phyloP scores from a whole-genome alignment of 1,140 invertebrate genomes.

The Chironomus striatipennis region DNA sequence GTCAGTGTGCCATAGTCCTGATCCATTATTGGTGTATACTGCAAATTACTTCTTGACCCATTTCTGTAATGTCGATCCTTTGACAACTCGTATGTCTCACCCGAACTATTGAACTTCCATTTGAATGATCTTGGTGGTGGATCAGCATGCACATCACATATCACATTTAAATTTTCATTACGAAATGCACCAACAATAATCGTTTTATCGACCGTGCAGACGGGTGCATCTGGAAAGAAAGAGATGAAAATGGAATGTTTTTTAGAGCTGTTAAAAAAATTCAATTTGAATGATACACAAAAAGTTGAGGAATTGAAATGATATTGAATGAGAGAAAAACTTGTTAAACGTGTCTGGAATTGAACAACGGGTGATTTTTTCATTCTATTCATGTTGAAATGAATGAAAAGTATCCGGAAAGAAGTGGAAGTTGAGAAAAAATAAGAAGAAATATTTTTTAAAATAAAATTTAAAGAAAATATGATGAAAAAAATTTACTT shows the following conservation, averaged over 20 bases:
- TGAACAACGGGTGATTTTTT: too few relatives aligned
- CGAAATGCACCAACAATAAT: slow-evolving; percentile 69
- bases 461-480: too few relatives aligned
- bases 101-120: slow-evolving; percentile 82
- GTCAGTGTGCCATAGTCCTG: slow-evolving; percentile 58
- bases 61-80: slow-evolving; percentile 53
- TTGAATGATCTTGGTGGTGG: slow-evolving; percentile 63
- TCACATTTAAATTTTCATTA: slow-evolving; percentile 64
- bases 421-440: too few relatives aligned
- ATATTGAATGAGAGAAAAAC: neutral
- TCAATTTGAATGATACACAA: neutral
- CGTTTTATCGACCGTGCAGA: slow-evolving; percentile 50
- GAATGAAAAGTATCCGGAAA: too few relatives aligned
- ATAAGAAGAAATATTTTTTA: too few relatives aligned
- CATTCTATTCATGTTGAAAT: too few relatives aligned
- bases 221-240: slow-evolving; percentile 10
- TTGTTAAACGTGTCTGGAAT: neutral
- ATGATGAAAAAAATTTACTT: too few relatives aligned
- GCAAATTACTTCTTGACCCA: slow-evolving; percentile 46
- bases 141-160: slow-evolving; percentile 72
- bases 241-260: neutral
- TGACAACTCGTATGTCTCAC: slow-evolving; percentile 62
- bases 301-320: neutral
- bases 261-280: too few relatives aligned
- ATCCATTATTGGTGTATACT: slow-evolving; percentile 2